These are phyloP conservation scores for Drosophila lutescens DNA, from an alignment of 2,888 invertebrate species.

Conservation along the genomic window DNA sequence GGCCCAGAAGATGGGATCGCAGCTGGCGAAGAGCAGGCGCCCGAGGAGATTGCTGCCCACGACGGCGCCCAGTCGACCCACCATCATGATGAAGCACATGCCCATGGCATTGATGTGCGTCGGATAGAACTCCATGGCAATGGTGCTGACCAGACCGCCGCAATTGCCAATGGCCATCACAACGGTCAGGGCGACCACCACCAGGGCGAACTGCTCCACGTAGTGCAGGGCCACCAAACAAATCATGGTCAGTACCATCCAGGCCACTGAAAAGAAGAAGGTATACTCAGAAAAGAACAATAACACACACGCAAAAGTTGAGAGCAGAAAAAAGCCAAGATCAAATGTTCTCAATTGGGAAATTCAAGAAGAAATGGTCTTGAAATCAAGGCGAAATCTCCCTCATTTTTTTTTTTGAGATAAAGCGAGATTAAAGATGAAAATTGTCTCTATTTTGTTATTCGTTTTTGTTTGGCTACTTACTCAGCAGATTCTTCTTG, in stretches of 20 bases:
- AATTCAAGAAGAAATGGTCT: too few relatives aligned
- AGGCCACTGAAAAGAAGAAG: constrained; percentile 60
- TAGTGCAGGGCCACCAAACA: constrained; percentile 87
- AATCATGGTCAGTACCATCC: constrained; percentile 85
- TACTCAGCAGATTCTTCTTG: constrained; percentile 86
- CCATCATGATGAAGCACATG: constrained; percentile 83
- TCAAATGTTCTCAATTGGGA: too few relatives aligned
- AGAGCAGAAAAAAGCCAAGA: not conserved
- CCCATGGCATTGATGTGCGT: constrained; percentile 85
- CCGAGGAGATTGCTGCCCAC: constrained; percentile 82
- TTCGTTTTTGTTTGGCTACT: too few relatives aligned
- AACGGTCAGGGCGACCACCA: constrained; percentile 86
- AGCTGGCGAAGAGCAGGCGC: constrained; percentile 63
- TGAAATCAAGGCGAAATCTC: too few relatives aligned
- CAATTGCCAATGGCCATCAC: constrained; percentile 86
- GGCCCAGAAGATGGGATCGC: constrained; percentile 70
- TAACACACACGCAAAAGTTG: too few relatives aligned
- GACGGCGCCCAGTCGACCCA: constrained; percentile 82
- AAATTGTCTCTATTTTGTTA: too few relatives aligned
- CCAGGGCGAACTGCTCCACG: constrained; percentile 86
- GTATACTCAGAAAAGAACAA: not conserved
- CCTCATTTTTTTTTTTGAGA: too few relatives aligned
- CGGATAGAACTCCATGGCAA: constrained; percentile 86
- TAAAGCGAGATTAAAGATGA: too few relatives aligned
- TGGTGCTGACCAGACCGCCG: constrained; percentile 86